Evolutionary conservation across 1,140 invertebrate species (phyloP), one percentile per base, ranked within the genome.

Genomic region (Drosophila saltans): DNA sequence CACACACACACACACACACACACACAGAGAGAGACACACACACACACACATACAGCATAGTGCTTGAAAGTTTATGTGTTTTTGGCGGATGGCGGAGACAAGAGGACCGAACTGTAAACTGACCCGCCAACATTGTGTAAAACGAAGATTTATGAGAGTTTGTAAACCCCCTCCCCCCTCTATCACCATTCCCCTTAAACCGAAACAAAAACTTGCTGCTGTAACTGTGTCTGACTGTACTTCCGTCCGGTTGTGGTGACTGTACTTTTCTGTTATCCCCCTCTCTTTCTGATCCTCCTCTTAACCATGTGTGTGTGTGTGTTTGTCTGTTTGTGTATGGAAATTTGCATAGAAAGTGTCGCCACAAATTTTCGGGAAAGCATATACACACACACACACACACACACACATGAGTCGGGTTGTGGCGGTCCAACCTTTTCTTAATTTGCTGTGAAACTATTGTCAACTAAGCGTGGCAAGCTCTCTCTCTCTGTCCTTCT

Each of bases 401-500:
- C 60, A 60, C 39, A 57, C 11, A 16, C 26, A 59, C 10, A 40
- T 28, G 66, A 66, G 58, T 66, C 78, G 86, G 81, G 59, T 45
- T 57, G 39, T 56, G 60, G 26, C 39, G 57, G 84, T 84, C 72
- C 84, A 89, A 89, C 84, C 84, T 89, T 89, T 89, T 89, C 84
- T 89, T 89, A 90, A 90, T 90, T 90, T 90, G 79, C 85, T 90
- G 86, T 90, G 76, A 90, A 90, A 90, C 86, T 90, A 90, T 90
- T 90, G 86, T 80, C 76, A 90, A 80, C 86, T 79, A 86, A 86
- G 82, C 76, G 65, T 79, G 74, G 74, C 58, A 58, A 26, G 36
- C 43, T 16, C 26, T 1, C 6, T 4, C 33, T 9, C 33, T 26
- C 11, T 11, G n/a, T 61, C 56, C 2, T n/a, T 16, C 48, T 28